phyloP scores from a whole-genome alignment of 2,113 vertebrate genomes.

The Pungitius pungitius region DNA sequence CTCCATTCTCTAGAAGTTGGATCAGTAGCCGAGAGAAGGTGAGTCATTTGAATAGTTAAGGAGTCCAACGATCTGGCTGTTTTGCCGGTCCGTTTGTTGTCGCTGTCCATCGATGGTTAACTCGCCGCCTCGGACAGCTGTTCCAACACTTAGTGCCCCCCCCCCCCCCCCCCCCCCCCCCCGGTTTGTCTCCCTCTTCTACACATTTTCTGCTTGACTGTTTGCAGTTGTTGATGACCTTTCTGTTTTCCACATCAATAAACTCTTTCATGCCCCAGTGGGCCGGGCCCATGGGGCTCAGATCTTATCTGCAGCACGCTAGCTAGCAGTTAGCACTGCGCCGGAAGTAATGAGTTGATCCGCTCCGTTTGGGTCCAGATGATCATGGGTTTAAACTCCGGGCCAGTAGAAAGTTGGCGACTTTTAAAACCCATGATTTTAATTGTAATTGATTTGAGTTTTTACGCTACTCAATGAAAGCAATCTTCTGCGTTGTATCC shows the following conservation, averaged over 20 bases:
- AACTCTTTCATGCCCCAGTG: conserved; percentile 79
- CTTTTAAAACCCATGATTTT: conserved; percentile 47
- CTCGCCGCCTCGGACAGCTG: conserved; percentile 62
- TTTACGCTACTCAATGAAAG: conserved; percentile 23
- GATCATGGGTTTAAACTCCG: conserved; percentile 58
- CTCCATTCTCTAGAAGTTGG: neutral
- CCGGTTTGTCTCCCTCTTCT: conserved; percentile 72
- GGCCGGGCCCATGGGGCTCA: conserved; percentile 65
- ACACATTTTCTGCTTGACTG: conserved; percentile 83
- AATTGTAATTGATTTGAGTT: conserved; percentile 31
- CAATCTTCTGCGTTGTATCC: neutral
- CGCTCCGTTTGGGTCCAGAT: conserved; percentile 46
- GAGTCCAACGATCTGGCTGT: too few species aligned
- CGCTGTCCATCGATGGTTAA: conserved; percentile 44
- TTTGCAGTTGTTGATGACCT: conserved; percentile 87
- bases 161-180: conserved; percentile 49
- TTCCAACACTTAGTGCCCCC: conserved; percentile 68
- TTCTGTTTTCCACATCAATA: conserved; percentile 83
- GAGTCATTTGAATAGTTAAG: neutral
- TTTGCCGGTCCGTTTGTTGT: conserved; percentile 41
- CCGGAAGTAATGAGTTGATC: conserved; percentile 68
- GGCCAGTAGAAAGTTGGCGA: conserved; percentile 47
- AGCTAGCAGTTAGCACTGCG: conserved; percentile 72
- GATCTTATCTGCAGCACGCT: conserved; percentile 79
- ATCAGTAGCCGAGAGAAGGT: neutral